These are phyloP conservation scores for Metaphire vulgaris DNA, from an alignment of 1,140 invertebrate genomes.

Conservation along the genomic window DNA sequence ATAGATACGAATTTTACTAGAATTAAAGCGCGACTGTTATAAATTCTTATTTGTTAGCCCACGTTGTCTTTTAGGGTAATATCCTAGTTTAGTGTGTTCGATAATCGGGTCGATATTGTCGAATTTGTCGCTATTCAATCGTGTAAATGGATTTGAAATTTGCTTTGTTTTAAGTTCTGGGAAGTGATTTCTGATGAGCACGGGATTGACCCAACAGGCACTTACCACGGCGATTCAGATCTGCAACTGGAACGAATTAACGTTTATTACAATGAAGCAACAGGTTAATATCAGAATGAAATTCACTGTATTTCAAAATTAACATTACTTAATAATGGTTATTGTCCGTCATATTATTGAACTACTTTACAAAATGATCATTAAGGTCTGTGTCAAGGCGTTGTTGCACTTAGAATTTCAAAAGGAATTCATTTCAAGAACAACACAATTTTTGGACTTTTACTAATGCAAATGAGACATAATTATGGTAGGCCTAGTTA, in stretches of 20 bases:
- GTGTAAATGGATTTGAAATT: constrained; percentile 40
- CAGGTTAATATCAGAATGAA: constrained; percentile 33
- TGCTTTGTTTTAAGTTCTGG: constrained; percentile 53
- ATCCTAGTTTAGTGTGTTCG: background rate
- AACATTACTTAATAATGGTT: too few species aligned
- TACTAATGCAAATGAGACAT: too few species aligned
- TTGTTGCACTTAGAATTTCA: too few species aligned
- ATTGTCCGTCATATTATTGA: too few species aligned
- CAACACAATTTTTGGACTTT: too few species aligned
- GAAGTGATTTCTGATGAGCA: constrained; percentile 44
- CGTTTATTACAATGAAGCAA: constrained; percentile 56
- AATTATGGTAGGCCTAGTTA: too few species aligned
- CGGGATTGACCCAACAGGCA: constrained; percentile 55
- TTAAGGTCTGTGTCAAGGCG: too few species aligned
- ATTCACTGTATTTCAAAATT: too few species aligned
- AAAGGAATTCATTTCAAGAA: too few species aligned
- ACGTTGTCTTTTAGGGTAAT: background rate
- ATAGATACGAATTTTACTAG: background rate
- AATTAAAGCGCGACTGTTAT: background rate
- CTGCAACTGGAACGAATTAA: constrained; percentile 56
- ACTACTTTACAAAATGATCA: too few species aligned
- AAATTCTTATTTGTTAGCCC: background rate
- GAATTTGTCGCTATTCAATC: background rate
- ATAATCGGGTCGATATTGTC: too few species aligned
- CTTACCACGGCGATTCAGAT: constrained; percentile 54